A percentile compares a stretch with the other conserved stretches of the same genome.
Evolutionary conservation across 2,888 invertebrate species (phyloP).

Genomic region (Heteromyza rotundicornis): DNA sequence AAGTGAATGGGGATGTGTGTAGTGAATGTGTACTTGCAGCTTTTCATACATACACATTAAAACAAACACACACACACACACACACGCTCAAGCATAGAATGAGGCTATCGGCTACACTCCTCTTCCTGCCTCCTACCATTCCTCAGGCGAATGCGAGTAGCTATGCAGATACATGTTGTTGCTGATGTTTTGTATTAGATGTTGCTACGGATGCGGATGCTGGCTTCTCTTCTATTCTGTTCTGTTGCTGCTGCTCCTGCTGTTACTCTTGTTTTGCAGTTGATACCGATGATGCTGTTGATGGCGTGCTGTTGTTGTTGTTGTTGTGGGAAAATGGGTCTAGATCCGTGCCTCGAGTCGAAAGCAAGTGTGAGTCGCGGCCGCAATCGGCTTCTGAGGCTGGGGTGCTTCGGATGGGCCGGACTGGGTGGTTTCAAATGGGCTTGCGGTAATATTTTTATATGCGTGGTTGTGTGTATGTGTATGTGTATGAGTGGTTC

Average conservation of each 20-base stretch:
- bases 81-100: slow-evolving; percentile 5
- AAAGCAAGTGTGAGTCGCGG: slow-evolving; percentile 12
- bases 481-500: neutral
- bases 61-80: neutral
- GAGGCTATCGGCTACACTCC: slow-evolving; percentile 15
- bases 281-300: slow-evolving; percentile 49
- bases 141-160: neutral
- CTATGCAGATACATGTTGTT: slow-evolving; percentile 11
- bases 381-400: slow-evolving; percentile 70
- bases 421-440: too few species aligned
- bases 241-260: slow-evolving; percentile 31
- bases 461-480: neutral
- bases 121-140: slow-evolving; percentile 1
- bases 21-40: too few species aligned
- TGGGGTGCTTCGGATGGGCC: slow-evolving; percentile 63
- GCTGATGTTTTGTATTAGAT: slow-evolving; percentile 23
- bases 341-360: slow-evolving; percentile 8
- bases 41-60: slow-evolving; percentile 4
- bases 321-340: slow-evolving; percentile 16
- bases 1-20: too few species aligned
- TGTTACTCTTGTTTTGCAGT: too few species aligned
- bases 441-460: too few species aligned
- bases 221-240: slow-evolving; percentile 35
- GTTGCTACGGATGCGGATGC: slow-evolving; percentile 38
- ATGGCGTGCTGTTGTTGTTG: slow-evolving; percentile 45